Evolutionary conservation across 2,888 invertebrate species (phyloP), one percentile per base, ranked within the genome.

Genomic region (Laspeyria flexula): DNA sequence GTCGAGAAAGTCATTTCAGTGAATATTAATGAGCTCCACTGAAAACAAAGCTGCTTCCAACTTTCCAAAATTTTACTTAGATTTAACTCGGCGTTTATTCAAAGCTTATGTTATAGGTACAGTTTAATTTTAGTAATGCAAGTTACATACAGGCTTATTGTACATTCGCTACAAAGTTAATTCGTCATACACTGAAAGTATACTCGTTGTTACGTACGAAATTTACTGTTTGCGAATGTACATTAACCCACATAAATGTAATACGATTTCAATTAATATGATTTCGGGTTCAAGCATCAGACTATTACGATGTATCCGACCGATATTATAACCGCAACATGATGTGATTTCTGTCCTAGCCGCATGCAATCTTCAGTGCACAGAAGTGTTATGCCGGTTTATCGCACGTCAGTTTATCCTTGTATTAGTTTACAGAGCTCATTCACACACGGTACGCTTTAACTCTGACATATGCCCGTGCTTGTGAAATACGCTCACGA

Each of bases 11-110:
- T 59, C 35, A 46, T 66, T 70, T 60, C 55, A 57, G 49, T 59
- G 63, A 62, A 62, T 66, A 62, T 52, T 55, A 55, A 70, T 58
- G 53, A 55, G 53, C 35, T 49, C 42, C 38, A 54, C 60, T 62
- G 62, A 55, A 62, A 70, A 67, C 55, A 66, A 59, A 59, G 50
- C 50, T 52, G 30, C 30, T 48, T 39, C 48, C 27, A 18, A 60
- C 62, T 65, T 66, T 65, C 43, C 43, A 50, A 55, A 55, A 37
- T 48, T 44, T 44, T 51, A 40, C 46, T n/a, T n/a, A 38, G 29
- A 10, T 52, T 39, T 29, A 3, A 47, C 18, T 6, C 9, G 9
- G 21, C 23, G 10, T 35, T 23, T 31, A 35, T 30, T 27, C 34
- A 33, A 33, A 27, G 10, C 11, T 23, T n/a, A 25, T 16, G n/a